phyloP scores from a whole-genome alignment of 2,113 vertebrate species.

The Bos javanicus region DNA sequence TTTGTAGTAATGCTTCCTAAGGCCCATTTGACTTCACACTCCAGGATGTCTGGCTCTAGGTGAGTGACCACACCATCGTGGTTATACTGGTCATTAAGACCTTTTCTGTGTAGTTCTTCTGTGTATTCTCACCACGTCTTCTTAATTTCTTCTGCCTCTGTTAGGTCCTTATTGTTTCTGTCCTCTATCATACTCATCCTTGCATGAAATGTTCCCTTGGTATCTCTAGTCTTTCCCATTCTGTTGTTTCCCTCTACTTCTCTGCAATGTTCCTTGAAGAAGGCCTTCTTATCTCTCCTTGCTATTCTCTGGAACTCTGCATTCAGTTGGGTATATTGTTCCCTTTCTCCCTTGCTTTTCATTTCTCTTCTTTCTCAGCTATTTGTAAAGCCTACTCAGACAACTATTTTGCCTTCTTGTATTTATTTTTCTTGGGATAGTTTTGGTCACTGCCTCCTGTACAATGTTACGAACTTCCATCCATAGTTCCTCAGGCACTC shows the following conservation, averaged over 20 bases:
- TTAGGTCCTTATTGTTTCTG: background rate
- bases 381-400: background rate
- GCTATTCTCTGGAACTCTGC: background rate
- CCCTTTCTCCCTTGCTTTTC: background rate
- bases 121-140: background rate
- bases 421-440: background rate
- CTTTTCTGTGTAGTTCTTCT: background rate
- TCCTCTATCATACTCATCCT: background rate
- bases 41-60: background rate
- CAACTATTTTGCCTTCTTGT: background rate
- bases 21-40: background rate
- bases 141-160: background rate
- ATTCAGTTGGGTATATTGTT: background rate
- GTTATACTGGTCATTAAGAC: background rate
- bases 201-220: background rate
- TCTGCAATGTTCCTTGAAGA: background rate
- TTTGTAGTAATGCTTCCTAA: background rate
- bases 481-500: background rate
- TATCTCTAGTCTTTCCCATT: background rate
- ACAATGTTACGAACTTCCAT: background rate
- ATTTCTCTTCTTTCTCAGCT: background rate
- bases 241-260: background rate
- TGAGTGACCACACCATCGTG: background rate
- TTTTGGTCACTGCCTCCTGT: background rate
- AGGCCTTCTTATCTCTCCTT: background rate